Evolutionary conservation across 2,888 invertebrate genomes (phyloP), one percentile per base, ranked within the genome.

Genomic region (Timema podura): DNA sequence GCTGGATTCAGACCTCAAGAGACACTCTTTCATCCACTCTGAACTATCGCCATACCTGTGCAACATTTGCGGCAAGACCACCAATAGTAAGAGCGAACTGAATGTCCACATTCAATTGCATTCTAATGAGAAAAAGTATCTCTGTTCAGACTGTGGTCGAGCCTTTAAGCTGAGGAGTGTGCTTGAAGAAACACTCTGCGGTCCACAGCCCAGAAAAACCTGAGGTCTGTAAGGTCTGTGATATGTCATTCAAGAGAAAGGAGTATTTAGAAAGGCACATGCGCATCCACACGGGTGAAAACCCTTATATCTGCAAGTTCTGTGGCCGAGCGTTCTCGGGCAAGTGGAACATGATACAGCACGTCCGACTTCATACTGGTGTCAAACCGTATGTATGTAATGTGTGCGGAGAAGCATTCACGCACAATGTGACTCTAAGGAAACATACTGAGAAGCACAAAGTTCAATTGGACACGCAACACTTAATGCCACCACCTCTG

Each of bases 261-360:
- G 65, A 69, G 30, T 65, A 69, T 15, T 44, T 69, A 16, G 54
- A 65, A 48, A 46, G 69, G 13, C 69, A 69, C 59, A 65, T 65
- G 8, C 48, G 65, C 11, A 66, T 69, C 47, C 69, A 69, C 54
- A 69, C 69, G 16, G 65, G 65, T 11, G 69, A 69, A 13, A 69
- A 66, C n/a, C 69, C 69, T n/a, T 66, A 57, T 59, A 57, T 48
- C 0, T 69, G 69, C 48, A 8, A 47, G 10, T 69, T 65, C 16
- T 69, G 69, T 59, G 51, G 15, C 16, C 65, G 69, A 5, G 45
- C 45, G 7, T 69, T 69, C 48, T 69, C 66, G 6, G 66, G 59
- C 9, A 69, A 69, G 44, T 69, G 69, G 69, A 69, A 69, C n/a
- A 30, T 69, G 5, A 69, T 65, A 10, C 69, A 69, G 48, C 69